These are phyloP conservation scores for Drosophila paranaensis DNA, from an alignment of 2,888 invertebrate species.

Conservation along the genomic window DNA sequence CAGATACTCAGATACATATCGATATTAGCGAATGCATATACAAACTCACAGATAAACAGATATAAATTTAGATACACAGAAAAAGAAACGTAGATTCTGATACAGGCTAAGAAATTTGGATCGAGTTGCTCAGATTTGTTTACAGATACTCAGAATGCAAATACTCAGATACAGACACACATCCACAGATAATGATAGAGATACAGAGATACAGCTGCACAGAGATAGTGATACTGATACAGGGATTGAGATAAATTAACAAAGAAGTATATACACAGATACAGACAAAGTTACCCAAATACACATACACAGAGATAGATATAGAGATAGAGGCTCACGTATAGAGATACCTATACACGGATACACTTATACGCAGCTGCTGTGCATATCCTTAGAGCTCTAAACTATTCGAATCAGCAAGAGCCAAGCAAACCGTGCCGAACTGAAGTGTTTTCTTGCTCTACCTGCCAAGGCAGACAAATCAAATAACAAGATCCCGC, in stretches of 20 bases:
- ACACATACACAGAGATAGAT: background rate
- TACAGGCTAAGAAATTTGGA: background rate
- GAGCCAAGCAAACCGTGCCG: constrained; percentile 11
- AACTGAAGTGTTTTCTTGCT: constrained; percentile 7
- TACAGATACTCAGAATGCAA: background rate
- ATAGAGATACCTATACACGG: background rate
- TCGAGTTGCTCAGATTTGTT: no score
- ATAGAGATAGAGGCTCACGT: background rate
- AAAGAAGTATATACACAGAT: background rate
- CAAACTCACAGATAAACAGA: background rate
- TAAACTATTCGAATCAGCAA: background rate
- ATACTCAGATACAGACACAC: background rate
- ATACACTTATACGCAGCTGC: background rate
- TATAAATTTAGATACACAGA: background rate
- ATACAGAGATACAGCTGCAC: background rate
- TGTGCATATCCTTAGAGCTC: background rate
- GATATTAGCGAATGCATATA: background rate
- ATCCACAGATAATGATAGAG: background rate
- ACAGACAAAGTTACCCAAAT: background rate
- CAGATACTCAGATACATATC: background rate
- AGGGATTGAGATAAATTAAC: background rate
- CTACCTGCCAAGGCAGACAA: constrained; percentile 49
- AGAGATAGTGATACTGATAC: background rate
- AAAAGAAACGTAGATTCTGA: background rate
- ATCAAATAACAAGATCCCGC: constrained; percentile 37